These are phyloP conservation scores for Drosophila subsilvestris DNA, from an alignment of 2,888 invertebrate genomes.

Conservation along the genomic window DNA sequence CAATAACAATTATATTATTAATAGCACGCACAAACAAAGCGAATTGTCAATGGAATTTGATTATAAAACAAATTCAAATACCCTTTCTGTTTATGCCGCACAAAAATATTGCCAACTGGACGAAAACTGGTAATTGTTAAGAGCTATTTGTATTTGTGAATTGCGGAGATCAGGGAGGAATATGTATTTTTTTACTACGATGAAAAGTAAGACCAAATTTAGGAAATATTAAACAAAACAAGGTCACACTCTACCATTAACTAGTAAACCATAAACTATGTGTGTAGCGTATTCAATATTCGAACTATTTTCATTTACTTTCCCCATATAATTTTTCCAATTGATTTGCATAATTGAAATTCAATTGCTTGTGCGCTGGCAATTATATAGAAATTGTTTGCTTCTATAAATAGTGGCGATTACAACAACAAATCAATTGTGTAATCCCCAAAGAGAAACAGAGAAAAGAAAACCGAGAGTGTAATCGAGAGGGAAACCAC, in stretches of 20 bases:
- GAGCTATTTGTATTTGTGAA: neutral
- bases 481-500: constrained; percentile 15
- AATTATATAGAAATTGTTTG: constrained; percentile 70
- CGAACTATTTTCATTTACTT: neutral
- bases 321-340: constrained; percentile 42
- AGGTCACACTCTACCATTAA: neutral
- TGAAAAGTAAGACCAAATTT: neutral
- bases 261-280: neutral
- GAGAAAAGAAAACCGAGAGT: neutral
- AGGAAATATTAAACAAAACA: neutral
- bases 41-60: constrained; percentile 23
- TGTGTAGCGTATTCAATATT: neutral
- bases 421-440: constrained; percentile 50
- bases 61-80: neutral
- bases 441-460: constrained; percentile 5
- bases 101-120: neutral
- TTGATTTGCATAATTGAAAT: constrained; percentile 57
- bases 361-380: constrained; percentile 44
- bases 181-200: too few relatives aligned
- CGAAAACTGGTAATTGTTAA: neutral
- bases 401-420: constrained; percentile 59
- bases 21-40: constrained; percentile 23
- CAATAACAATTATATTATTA: constrained; percentile 20
- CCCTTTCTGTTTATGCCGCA: neutral
- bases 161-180: neutral